Percentiles rank a stretch among this genome's conserved stretches.
phyloP scores from a whole-genome alignment of 2,888 invertebrate genomes.

The Sabellastarte sp. region DNA sequence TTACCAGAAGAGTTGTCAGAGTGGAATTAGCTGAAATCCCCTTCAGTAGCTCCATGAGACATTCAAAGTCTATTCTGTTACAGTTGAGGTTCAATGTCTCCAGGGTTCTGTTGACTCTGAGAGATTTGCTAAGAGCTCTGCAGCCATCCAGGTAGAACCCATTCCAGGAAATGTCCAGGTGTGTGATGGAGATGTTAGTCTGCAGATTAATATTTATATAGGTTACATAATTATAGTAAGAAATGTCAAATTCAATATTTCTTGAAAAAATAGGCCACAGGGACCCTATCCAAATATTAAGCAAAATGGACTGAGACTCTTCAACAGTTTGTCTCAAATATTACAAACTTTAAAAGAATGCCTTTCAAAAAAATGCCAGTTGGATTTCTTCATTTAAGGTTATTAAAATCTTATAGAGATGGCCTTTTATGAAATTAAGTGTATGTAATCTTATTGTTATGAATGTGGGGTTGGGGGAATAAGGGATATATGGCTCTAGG shows the following conservation, averaged over 20 bases:
- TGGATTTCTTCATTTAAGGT: too few species aligned
- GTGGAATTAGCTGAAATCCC: not conserved
- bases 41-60: not conserved
- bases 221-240: too few species aligned
- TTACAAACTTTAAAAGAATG: not conserved
- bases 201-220: too few species aligned
- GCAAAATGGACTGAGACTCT: not conserved
- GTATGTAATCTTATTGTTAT: not conserved
- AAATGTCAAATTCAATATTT: too few species aligned
- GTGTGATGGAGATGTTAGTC: slow-evolving; percentile 35
- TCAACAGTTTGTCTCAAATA: not conserved
- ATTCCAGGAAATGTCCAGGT: slow-evolving; percentile 63
- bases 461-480: too few species aligned
- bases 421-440: too few species aligned
- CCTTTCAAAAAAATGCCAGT: too few species aligned
- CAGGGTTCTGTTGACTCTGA: slow-evolving; percentile 48
- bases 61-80: slow-evolving; percentile 33
- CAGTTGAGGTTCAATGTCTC: slow-evolving; percentile 37
- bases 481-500: not conserved
- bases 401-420: too few species aligned
- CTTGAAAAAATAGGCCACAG: too few species aligned
- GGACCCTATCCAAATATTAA: too few species aligned
- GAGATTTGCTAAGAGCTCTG: slow-evolving; percentile 31
- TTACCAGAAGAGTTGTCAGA: not conserved
- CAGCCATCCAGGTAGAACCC: slow-evolving; percentile 58